Evolutionary conservation across 2,888 invertebrate species (phyloP).

Genomic region (Mythimna impura): DNA sequence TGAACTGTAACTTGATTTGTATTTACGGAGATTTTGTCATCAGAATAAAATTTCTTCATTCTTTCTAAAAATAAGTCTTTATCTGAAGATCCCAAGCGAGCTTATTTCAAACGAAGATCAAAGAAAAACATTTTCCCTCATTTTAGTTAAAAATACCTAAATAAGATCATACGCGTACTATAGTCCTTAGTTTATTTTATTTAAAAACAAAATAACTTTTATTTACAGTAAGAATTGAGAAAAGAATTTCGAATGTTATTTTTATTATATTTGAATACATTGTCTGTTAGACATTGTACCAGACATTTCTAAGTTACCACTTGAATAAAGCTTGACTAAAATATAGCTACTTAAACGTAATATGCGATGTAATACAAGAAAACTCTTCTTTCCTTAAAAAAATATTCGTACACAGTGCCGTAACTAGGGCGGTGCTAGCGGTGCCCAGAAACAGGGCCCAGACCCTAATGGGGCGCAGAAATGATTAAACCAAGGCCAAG

Average conservation of each 20-base stretch:
- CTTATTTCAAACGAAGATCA: background rate
- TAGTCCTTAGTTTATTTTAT: background rate
- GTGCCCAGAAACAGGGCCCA: too few relatives aligned
- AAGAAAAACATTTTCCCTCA: background rate
- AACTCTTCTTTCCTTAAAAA: conserved; percentile 21
- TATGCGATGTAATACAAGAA: conserved; percentile 26
- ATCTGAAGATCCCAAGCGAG: background rate
- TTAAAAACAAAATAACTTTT: conserved; percentile 7
- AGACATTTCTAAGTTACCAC: conserved; percentile 9
- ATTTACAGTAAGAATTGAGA: background rate
- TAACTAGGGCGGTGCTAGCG: too few relatives aligned
- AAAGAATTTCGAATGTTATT: conserved; percentile 9
- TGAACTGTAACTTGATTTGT: too few relatives aligned
- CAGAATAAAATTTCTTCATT: background rate
- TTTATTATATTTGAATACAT: conserved; percentile 26
- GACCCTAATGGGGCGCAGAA: too few relatives aligned
- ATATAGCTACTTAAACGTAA: conserved; percentile 18
- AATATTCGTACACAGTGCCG: conserved; percentile 16
- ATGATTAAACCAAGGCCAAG: too few relatives aligned
- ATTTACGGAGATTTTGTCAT: background rate
- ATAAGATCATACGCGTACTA: background rate
- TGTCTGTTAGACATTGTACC: background rate
- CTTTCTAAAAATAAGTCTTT: background rate
- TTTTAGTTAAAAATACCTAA: background rate
- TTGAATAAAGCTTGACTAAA: conserved; percentile 17